Base-by-base conservation (phyloP, 2,113 vertebrate species). In the Oncorhynchus nerka region DNA sequence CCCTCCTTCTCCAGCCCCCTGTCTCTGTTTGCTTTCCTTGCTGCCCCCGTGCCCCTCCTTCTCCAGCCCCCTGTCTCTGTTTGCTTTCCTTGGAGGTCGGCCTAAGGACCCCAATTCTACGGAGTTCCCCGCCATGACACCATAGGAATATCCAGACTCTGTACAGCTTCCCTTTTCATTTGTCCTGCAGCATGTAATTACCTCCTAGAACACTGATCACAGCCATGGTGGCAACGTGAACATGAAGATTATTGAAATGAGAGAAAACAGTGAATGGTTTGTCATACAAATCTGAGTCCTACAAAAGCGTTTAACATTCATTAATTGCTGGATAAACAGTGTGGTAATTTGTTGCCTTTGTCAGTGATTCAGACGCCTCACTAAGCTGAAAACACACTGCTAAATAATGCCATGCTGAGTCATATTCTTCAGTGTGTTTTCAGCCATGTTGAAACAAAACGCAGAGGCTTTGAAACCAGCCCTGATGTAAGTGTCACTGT, bases 121-220 rank as follows among this genome's bases (percentile, higher is more conserved):
- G 6, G 19, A 51, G 75, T 75, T 55, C 4, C 51, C 51, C 15
- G 39, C 39, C 8, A 45, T 45, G 39, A 45, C 39, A 45, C 9
- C 39, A 9, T 45, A 45, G 9, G 8, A 45, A 45, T 3, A 45
- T 45, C 39, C 39, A 45, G 39, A 45, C 39, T 45, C 8, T 45
- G 39, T 45, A 3, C 39, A 45, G 39, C 8, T 45, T 45, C 2
- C 75, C 34, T 80, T 57, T 39, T 69, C 68, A 70, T 79, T 69
- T 72, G 80, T 84, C 83, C 82, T 81, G 78, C 76, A 81, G 86
- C 77, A 84, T 85, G 82, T 76, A 88, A 83, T 87, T 83, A 91
- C 84, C 76, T 72, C 1, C 7, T 71, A 68, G 78, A 71, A 15
- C 76, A 80, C 82, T 87, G 84, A 85, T 57, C 70, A 16, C n/a